Evolutionary conservation across 1,140 invertebrate species (phyloP), one percentile per base, ranked within the genome.

Genomic region (Rhagoletis pomonella): DNA sequence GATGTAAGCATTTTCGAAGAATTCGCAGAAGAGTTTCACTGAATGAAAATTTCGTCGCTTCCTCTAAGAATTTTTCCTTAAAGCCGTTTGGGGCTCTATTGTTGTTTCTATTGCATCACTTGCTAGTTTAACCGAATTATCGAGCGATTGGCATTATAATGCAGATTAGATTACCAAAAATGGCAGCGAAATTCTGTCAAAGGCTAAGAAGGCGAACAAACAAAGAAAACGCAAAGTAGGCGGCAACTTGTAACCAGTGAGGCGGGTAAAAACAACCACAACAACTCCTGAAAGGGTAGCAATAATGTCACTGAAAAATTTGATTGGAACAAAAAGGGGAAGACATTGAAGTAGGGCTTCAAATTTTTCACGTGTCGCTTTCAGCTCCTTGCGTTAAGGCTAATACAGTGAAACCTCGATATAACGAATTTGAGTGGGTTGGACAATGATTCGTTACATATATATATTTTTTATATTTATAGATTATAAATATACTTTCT

Each of bases 161-260:
- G 64, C 64, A 67, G 64, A 67, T 67, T 67, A 42, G 64, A 67
- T 67, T 67, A 67, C 64, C 29, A 65, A 39, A 65, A 39, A 65
- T 19, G 39, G 64, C 64, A 67, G 9, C 19, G 64, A 10, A 39
- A 67, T 67, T 6, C 12, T 67, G 29, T 42, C 29, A 67, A 29
- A 3, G 7, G 29, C 29, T 39, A 29, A 67, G 10, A 55, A 55
- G 50, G 3, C 50, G 10, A 55, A 55, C 5, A 5, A 10, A 55
- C 10, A 10, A 55, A 55, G 50, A 10, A 5, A 55, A 10, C 5
- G 50, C 50, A 55, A 10, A 55, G 10, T 55, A 7, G 50, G 50
- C 50, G 50, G 10, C 50, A 55, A 10, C 50, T 55, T 55, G 10
- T 7, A 55, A 55, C 50, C 50, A 55, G 5, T 55, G 5, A 67